phyloP scores from a whole-genome alignment of 2,113 vertebrate species.

The Piaya cayana region DNA sequence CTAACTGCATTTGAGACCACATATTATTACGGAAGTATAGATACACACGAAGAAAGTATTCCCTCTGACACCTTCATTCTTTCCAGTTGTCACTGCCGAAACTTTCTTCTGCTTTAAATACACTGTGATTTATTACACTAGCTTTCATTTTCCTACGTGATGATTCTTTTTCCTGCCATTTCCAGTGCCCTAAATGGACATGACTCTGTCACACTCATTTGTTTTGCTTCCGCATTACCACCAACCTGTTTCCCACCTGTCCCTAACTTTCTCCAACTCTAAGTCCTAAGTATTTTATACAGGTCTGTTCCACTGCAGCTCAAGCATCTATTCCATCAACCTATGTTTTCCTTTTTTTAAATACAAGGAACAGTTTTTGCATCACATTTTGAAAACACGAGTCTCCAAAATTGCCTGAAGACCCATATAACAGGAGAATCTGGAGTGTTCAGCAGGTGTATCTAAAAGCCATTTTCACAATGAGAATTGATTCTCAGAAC shows the following conservation, averaged over 20 bases:
- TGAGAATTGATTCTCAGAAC: background rate
- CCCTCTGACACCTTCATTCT: background rate
- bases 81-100: background rate
- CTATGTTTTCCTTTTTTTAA: background rate
- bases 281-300: background rate
- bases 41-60: fast-evolving
- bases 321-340: background rate
- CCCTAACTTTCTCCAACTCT: background rate
- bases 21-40: background rate
- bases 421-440: background rate
- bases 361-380: background rate
- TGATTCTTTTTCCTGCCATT: background rate
- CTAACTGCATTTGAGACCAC: background rate
- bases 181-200: background rate
- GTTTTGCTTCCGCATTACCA: background rate
- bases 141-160: background rate
- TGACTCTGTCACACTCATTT: background rate
- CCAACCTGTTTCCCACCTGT: background rate
- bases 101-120: background rate
- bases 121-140: background rate
- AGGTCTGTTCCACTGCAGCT: background rate
- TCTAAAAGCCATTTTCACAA: background rate
- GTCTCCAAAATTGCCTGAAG: background rate
- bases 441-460: background rate
- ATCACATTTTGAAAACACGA: background rate